Percentiles rank a stretch among this genome's conserved stretches.
Evolutionary conservation across 2,113 vertebrate genomes (phyloP).

Genomic region (Brienomyrus longianalis): DNA sequence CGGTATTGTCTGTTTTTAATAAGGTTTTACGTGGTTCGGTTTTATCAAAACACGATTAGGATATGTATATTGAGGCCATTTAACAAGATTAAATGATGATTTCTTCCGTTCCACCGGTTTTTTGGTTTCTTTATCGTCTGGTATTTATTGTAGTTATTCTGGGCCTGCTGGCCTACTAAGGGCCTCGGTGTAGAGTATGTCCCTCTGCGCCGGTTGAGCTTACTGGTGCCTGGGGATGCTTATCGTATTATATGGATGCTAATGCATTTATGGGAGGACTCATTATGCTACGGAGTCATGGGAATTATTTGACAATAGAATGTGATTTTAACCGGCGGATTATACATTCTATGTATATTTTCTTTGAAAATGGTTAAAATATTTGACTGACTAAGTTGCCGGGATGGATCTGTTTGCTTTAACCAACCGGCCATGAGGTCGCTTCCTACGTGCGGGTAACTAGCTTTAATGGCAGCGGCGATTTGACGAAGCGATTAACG

Average conservation of each 20-base stretch:
- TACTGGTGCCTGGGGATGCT: background rate
- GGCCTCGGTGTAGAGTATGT: slow-evolving; percentile 48
- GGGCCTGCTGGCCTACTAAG: slow-evolving; percentile 59
- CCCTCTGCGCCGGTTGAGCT: background rate
- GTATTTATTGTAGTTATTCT: slow-evolving; percentile 58
- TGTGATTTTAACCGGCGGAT: background rate
- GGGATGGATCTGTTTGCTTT: slow-evolving; percentile 3
- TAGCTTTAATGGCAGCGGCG: background rate
- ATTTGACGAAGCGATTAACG: background rate
- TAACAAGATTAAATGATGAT: slow-evolving; percentile 48
- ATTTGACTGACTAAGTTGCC: background rate
- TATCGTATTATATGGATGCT: background rate
- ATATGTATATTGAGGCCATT: slow-evolving; percentile 42
- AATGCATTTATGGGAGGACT: background rate
- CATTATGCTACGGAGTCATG: background rate
- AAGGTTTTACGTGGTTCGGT: slow-evolving; percentile 27
- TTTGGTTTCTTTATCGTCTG: slow-evolving; percentile 61
- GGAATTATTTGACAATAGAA: background rate
- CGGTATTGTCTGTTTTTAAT: slow-evolving; percentile 44
- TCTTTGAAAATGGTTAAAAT: background rate
- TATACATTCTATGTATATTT: background rate
- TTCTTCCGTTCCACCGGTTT: slow-evolving; percentile 49
- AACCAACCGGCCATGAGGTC: slow-evolving; percentile 15
- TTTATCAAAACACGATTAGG: slow-evolving; percentile 41
- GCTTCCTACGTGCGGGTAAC: background rate